These are phyloP conservation scores for Magallana ariakensis DNA, from an alignment of 1,140 invertebrate species.

Conservation along the genomic window DNA sequence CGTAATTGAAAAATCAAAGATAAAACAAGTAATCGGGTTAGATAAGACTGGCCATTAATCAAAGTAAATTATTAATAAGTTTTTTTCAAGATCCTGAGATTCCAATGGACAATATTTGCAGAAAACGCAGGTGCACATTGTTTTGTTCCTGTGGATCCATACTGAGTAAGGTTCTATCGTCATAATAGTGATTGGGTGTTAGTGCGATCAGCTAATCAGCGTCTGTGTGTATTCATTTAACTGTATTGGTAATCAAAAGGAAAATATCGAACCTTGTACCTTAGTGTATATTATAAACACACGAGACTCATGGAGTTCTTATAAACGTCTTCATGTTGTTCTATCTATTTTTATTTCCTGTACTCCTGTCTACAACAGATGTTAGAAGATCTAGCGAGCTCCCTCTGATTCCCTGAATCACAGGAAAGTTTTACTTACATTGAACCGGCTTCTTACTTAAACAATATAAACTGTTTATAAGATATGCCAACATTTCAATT, in stretches of 20 bases:
- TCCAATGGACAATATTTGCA: background rate
- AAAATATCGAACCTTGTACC: background rate
- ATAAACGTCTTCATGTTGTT: background rate
- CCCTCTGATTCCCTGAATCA: background rate
- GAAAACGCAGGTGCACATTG: conserved; percentile 22
- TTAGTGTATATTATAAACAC: background rate
- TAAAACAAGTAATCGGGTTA: background rate
- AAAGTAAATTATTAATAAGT: conserved; percentile 25
- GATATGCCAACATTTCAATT: conserved; percentile 37
- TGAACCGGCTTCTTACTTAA: background rate
- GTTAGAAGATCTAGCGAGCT: background rate
- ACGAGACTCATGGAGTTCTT: background rate
- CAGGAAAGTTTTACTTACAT: conserved; percentile 22
- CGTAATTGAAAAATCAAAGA: conserved; percentile 25
- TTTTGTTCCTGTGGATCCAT: background rate
- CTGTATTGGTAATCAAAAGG: background rate
- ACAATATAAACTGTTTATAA: conserved; percentile 40
- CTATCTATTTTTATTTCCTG: background rate
- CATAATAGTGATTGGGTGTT: background rate
- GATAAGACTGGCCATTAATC: conserved; percentile 21
- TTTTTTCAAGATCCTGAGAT: background rate
- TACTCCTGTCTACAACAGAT: background rate
- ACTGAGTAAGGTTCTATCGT: background rate
- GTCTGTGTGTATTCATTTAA: background rate
- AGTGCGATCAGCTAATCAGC: too few species aligned